Base-by-base conservation (phyloP, 2,113 vertebrate genomes). In the Suncus etruscus region DNA sequence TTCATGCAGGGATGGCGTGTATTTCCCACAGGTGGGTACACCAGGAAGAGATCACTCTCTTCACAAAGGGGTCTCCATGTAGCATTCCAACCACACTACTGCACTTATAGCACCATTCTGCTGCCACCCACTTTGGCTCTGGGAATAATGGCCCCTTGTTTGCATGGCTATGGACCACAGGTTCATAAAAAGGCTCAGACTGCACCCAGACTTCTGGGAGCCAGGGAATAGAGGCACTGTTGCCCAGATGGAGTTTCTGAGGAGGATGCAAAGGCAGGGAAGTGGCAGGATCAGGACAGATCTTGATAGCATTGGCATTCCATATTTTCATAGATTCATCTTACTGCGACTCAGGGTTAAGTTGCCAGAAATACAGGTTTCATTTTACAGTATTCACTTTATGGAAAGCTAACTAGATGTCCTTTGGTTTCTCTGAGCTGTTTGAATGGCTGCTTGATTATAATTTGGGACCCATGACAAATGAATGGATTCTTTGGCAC, bases 401-500 rank as follows among this genome's bases (percentile, higher is more conserved):
- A 65, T 12, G 91, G 94, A 87, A 87, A 65, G 87, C 50, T 85
- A 82, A 48, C 73, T 87, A 10, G 51, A 31, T 85, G 87, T 63
- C 83, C 63, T 47, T 94, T 63, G 88, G 70, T 80, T 91, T 93
- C 89, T 85, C 85, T 79, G 91, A 65, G n/a, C 78, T 68, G 51
- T 86, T 83, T 83, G 87, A 94, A 77, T 91, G 84, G 90, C 91
- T 96, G 85, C 92, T 85, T 81, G 79, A 85, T 89, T 75, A 63
- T 91, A 94, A 91, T 80, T 80, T 94, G 79, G 73, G 87, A 45
- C 75, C 0, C 18, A 91, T 83, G 95, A 94, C 91, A 94, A 95
- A 96, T 22, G 86, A 87, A 82, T 84, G n/a, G 82, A 88, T 87
- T 92, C 61, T 85, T 61, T 94, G 95, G 93, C 92, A 90, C 75